These are phyloP conservation scores for Agrochola lota DNA, from an alignment of 2,888 invertebrate genomes.

Conservation along the genomic window DNA sequence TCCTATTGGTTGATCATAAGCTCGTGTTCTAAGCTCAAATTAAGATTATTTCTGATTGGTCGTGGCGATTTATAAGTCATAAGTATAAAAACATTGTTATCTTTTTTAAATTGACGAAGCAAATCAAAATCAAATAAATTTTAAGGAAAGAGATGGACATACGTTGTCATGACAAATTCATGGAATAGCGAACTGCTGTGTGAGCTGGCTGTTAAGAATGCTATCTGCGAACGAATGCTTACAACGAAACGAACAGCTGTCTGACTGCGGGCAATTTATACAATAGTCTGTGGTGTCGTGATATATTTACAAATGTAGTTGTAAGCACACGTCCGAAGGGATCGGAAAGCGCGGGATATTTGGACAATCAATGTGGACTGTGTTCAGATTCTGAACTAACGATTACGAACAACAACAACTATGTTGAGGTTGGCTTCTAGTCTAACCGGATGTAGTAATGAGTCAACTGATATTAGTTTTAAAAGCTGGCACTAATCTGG, in stretches of 20 bases:
- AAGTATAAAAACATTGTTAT: conserved; percentile 42
- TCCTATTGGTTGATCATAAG: conserved; percentile 73
- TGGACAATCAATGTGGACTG: neutral
- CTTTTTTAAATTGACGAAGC: conserved; percentile 18
- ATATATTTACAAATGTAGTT: too few relatives aligned
- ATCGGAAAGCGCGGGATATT: conserved; percentile 3
- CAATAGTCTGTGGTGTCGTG: too few relatives aligned
- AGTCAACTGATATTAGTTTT: too few relatives aligned
- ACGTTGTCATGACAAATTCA: conserved; percentile 33
- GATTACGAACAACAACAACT: neutral
- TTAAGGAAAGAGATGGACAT: conserved; percentile 73
- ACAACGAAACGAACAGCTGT: conserved; percentile 8
- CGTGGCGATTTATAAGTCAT: conserved; percentile 24
- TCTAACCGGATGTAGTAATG: too few relatives aligned
- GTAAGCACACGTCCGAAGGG: neutral
- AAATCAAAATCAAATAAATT: conserved; percentile 20
- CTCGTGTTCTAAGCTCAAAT: conserved; percentile 61
- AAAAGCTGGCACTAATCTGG: too few relatives aligned
- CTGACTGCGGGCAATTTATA: conserved; percentile 11
- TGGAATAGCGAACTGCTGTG: conserved; percentile 70
- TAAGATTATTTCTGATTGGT: conserved; percentile 73
- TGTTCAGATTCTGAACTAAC: neutral
- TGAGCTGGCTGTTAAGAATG: neutral
- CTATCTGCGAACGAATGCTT: neutral
- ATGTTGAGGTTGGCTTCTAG: too few relatives aligned